phyloP scores from a whole-genome alignment of 2,888 invertebrate genomes.

The Stenodema calcarata region DNA sequence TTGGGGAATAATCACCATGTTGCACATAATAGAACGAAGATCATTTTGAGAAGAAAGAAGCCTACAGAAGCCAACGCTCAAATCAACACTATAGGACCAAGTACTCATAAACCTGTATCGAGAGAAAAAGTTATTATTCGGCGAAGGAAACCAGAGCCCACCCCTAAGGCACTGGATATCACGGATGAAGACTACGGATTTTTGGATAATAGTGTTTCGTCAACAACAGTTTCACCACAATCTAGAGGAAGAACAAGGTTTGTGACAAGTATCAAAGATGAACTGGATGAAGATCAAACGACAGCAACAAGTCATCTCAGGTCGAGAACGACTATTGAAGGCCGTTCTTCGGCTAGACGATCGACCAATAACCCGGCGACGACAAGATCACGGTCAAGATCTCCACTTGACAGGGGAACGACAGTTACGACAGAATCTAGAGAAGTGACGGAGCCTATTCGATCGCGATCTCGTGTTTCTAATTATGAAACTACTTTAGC shows the following conservation, averaged over 20 bases:
- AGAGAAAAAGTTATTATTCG: conserved; percentile 32
- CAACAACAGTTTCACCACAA: neutral
- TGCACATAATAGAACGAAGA: conserved; percentile 23
- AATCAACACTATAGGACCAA: neutral
- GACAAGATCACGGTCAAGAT: neutral
- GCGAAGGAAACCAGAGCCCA: conserved; percentile 40
- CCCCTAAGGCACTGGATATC: neutral
- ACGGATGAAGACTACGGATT: conserved; percentile 41
- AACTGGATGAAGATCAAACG: conserved; percentile 18
- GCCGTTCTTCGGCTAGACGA: neutral
- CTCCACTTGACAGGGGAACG: neutral
- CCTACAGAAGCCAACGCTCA: neutral
- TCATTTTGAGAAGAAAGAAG: conserved; percentile 50
- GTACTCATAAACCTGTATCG: conserved; percentile 1
- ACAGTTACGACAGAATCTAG: neutral
- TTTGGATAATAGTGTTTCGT: conserved; percentile 30
- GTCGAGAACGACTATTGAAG: neutral
- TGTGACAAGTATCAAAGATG: conserved; percentile 11
- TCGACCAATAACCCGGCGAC: neutral
- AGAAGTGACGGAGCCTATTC: neutral
- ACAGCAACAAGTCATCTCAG: neutral
- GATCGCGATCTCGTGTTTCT: neutral
- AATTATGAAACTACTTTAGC: neutral
- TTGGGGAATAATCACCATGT: neutral
- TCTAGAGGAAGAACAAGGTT: conserved; percentile 32